Evolutionary conservation across 2,888 invertebrate species (phyloP), one percentile per base, ranked within the genome.

Genomic region (Trichopria drosophilae): DNA sequence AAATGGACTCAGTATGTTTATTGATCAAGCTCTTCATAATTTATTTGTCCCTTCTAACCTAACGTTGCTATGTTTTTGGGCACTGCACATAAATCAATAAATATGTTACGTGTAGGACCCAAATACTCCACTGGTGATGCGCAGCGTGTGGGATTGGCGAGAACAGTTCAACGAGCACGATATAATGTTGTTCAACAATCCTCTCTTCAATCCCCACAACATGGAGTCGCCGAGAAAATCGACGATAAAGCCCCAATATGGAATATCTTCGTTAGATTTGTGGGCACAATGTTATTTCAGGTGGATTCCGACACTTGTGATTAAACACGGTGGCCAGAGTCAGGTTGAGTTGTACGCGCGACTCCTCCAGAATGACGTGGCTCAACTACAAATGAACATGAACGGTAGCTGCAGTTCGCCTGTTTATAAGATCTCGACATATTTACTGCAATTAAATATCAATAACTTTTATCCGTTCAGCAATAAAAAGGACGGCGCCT

Each of bases 221-320:
- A 6, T 39, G n/a, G n/a, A n/a, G n/a, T n/a, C n/a, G n/a, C n/a
- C 37, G 7, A 34, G 4, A 42, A 42, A 19, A 6, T n/a, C 10
- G 23, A 45, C 4, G 22, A 68, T 83, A 28, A 73, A 76, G 58
- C 85, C 85, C 3, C 69, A 80, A 63, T 75, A 73, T 53, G 77
- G 77, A 1, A 77, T 87, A 53, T 75, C 82, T 4, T 79, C 79
- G 46, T 72, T 88, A 61, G 85, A 87, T 55, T 75, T 94, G 32
- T 95, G 94, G 94, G 79, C 84, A 50, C 91, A 90, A 74, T 93
- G 93, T 77, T 95, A 92, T 77, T 88, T 90, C 71, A 84, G 95
- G 20, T 94, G 93, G 91, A 81, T 93, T 67, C 85, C 87, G 15
- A 85, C 89, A 15, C 80, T 93, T 5, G 91, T 93, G 76, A 85